Percentiles rank a stretch among this genome's conserved stretches.
Conservation (phyloP, 2,797 vertebrate species). For the Remorina albescens region DNA sequence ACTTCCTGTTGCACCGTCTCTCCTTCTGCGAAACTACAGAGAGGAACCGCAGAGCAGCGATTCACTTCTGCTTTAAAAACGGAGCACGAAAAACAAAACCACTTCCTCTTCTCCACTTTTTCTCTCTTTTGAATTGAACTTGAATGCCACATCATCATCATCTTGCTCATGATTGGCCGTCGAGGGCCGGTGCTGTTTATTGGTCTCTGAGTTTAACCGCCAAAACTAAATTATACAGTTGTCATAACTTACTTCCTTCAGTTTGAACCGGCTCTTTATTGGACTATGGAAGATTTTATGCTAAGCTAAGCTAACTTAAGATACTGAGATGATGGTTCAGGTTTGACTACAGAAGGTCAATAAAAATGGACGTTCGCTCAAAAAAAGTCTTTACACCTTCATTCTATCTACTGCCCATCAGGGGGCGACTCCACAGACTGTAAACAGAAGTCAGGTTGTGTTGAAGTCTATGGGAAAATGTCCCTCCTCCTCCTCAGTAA, state of each 20-base stretch:
- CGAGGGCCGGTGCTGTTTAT: not conserved
- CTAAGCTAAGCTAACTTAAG: too few species aligned
- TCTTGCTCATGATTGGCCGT: not conserved
- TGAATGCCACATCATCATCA: conserved; percentile 8
- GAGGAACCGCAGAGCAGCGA: conserved; percentile 73
- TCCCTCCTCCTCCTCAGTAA: too few species aligned
- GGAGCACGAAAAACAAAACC: not conserved
- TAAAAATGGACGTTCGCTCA: too few species aligned
- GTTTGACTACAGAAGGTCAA: too few species aligned
- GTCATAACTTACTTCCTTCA: too few species aligned
- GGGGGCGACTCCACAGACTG: too few species aligned
- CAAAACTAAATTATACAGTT: not conserved
- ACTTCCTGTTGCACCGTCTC: conserved; percentile 81
- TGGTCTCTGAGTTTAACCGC: not conserved
- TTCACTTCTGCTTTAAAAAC: conserved; percentile 82
- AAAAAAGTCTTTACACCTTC: too few species aligned
- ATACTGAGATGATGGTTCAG: too few species aligned
- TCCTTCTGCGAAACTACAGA: conserved; percentile 78
- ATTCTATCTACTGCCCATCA: too few species aligned
- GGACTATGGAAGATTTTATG: too few species aligned
- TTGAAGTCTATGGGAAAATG: too few species aligned
- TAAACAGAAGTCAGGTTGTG: too few species aligned
- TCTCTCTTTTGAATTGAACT: not conserved
- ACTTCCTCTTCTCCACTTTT: conserved; percentile 51
- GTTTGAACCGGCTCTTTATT: not conserved